Base-by-base conservation (phyloP, 2,888 invertebrate species). In the Tigriopus californicus region DNA sequence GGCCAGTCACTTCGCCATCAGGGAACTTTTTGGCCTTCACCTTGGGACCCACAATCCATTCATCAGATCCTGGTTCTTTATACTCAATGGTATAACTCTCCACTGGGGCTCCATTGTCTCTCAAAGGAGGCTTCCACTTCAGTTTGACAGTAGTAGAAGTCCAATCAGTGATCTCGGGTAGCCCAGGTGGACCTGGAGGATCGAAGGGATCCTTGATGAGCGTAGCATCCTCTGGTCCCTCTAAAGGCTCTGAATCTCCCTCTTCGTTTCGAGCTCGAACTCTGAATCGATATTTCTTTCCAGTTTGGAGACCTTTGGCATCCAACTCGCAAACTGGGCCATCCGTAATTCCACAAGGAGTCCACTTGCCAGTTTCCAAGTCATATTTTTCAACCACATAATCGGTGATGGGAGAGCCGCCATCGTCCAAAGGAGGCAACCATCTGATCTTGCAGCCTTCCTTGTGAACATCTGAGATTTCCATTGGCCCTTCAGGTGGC, bases 131-230 rank as follows among this genome's bases (percentile, higher is more conserved):
- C 64, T 88, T 85, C 91, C 91, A 91, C 69, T 87, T 87, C 1
- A 91, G 74, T 70, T 89, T 88, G 1, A 85, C 89, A 63, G 83
- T 85, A 69, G 86, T 85, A 71, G 90, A 90, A 66, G 87, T 85
- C 82, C 85, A 91, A 71, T 91, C 91, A 63, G 82, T 79, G 58
- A 90, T 82, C 70, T 89, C 88, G 1, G 90, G 91, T 42, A 90
- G 73, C n/a, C 90, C 90, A 61, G 90, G 90, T 1, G 88, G 79
- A 1, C 85, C 81, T 10, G 91, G 83, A 56, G 83, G 77, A 71
- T 90, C 95, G 73, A 81, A 98, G 20, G 98, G 97, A 79, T 98
- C 97, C 76, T 98, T 98, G 58, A 98, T 97, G 12, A 92, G 72
- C 61, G 85, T 85, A 0, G 88, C 80, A 41, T 81, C 79, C 66